These are phyloP conservation scores for Apodemus sylvaticus DNA, from an alignment of 2,113 vertebrate species.

Conservation along the genomic window DNA sequence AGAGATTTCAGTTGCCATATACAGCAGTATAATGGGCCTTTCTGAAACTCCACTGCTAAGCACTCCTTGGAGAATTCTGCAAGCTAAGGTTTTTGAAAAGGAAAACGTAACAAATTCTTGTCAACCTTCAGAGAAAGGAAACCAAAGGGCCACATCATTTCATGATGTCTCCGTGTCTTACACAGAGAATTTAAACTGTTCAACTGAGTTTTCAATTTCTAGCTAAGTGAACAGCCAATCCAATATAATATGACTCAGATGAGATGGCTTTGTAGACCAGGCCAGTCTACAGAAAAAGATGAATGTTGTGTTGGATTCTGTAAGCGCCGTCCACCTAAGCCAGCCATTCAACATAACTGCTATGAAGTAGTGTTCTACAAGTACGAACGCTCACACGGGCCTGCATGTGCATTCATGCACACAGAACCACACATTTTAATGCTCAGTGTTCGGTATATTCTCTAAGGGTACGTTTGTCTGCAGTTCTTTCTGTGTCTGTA, in stretches of 20 bases:
- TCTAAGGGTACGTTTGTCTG: not conserved
- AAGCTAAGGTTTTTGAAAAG: conserved; percentile 36
- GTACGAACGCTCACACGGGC: no score
- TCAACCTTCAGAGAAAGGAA: not conserved
- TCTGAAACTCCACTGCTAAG: not conserved
- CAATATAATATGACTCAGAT: not conserved
- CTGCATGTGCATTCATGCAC: not conserved
- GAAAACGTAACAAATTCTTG: not conserved
- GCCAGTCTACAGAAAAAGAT: not conserved
- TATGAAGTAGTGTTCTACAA: not conserved
- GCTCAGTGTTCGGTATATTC: not conserved
- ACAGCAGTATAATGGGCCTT: not conserved
- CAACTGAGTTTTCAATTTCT: not conserved
- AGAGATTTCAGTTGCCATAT: not conserved
- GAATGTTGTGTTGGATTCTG: not conserved
- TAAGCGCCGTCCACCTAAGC: not conserved
- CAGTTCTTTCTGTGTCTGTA: not conserved
- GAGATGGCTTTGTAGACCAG: no score
- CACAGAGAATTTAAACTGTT: conserved; percentile 35
- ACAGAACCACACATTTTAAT: not conserved
- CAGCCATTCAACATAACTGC: not conserved
- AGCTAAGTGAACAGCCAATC: not conserved
- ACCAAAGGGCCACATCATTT: not conserved
- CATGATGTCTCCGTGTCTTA: not conserved
- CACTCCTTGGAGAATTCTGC: conserved; percentile 9